phyloP scores from a whole-genome alignment of 2,797 vertebrate genomes.

The Avahi laniger region DNA sequence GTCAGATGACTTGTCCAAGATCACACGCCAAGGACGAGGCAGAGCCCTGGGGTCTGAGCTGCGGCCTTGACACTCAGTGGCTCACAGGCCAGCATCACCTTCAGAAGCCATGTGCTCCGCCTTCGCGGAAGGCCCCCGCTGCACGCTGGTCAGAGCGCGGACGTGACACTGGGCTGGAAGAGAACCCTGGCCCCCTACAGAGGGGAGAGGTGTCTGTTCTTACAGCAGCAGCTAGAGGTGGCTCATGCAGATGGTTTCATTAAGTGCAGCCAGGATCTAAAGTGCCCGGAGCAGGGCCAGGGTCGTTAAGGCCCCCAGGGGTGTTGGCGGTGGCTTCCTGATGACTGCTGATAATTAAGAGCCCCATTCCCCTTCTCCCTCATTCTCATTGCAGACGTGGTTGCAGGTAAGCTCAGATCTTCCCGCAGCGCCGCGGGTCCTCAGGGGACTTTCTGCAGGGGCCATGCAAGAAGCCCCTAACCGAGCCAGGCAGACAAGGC shows the following conservation, averaged over 20 bases:
- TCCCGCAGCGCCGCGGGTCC: neutral
- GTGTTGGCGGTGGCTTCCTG: neutral
- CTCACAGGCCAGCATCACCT: neutral
- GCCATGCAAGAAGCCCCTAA: neutral
- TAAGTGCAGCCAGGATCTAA: neutral
- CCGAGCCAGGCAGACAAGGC: neutral
- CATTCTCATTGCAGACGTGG: neutral
- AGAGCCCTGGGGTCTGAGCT: neutral
- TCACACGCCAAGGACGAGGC: neutral
- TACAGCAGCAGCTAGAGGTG: neutral
- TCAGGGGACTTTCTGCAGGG: neutral
- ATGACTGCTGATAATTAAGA: neutral
- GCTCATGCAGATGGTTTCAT: neutral
- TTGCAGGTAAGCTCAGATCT: conserved; percentile 38
- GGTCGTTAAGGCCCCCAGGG: neutral
- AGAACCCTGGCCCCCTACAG: rapidly evolving
- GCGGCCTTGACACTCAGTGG: neutral
- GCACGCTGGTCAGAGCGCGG: neutral
- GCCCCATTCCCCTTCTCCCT: neutral
- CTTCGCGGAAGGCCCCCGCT: neutral
- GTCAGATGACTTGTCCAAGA: neutral
- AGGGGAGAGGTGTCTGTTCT: too few species aligned
- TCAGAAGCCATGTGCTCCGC: neutral
- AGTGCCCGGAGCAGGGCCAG: too few species aligned
- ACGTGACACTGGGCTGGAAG: rapidly evolving